phyloP scores from a whole-genome alignment of 2,113 vertebrate genomes.

The Ammodytes marinus region DNA sequence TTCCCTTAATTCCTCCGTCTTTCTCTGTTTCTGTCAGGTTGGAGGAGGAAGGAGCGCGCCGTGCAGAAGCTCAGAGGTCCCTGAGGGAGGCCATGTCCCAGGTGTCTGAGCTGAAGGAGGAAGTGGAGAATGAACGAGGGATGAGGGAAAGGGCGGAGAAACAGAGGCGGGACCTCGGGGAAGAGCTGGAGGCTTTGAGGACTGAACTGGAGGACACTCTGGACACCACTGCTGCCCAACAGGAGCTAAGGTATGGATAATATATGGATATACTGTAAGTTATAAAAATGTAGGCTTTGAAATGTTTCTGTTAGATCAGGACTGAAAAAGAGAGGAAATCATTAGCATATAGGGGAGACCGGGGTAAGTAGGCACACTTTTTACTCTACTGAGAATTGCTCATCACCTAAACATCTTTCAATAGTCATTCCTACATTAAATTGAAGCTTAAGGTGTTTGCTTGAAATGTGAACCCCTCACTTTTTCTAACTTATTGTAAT shows the following conservation, averaged over 20 bases:
- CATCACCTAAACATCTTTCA: too few relatives aligned
- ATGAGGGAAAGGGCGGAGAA: constrained; percentile 92
- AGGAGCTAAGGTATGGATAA: constrained; percentile 88
- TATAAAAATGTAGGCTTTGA: not conserved
- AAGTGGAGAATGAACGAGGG: constrained; percentile 89
- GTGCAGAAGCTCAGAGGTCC: constrained; percentile 86
- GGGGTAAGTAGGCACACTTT: too few relatives aligned
- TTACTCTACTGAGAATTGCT: too few relatives aligned
- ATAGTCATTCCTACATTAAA: too few relatives aligned
- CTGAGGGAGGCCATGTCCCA: constrained; percentile 90
- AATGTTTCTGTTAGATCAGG: not conserved
- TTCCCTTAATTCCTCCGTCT: not conserved
- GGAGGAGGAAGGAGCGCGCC: constrained; percentile 88
- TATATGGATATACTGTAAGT: not conserved
- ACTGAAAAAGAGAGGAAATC: not conserved
- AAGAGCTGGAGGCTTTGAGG: constrained; percentile 92
- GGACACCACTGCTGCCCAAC: constrained; percentile 92
- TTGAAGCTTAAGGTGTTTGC: too few relatives aligned
- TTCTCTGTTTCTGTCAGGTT: constrained; percentile 73
- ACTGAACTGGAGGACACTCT: constrained; percentile 93
- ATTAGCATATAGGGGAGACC: too few relatives aligned
- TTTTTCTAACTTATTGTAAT: too few relatives aligned
- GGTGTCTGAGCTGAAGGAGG: constrained; percentile 91
- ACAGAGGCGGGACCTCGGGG: constrained; percentile 90
- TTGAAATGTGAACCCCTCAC: too few relatives aligned